These are phyloP conservation scores for Pogona vitticeps DNA, from an alignment of 2,113 vertebrate species.

Conservation along the genomic window DNA sequence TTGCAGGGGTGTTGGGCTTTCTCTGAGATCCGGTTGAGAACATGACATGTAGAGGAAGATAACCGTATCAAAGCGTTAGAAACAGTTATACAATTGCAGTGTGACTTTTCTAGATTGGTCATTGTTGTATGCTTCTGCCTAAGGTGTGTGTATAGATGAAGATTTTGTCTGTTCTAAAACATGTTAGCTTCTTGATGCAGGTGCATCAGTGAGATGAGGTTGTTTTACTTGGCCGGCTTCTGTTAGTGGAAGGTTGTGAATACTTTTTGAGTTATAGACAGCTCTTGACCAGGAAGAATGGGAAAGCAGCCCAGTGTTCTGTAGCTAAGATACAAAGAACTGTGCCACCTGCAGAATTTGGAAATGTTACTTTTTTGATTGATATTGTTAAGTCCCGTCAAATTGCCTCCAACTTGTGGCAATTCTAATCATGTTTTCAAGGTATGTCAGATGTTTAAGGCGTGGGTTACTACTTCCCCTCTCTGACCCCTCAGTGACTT, in stretches of 20 bases:
- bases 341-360: not conserved
- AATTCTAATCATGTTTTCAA: too few relatives aligned
- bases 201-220: not conserved
- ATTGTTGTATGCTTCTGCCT: constrained; percentile 24
- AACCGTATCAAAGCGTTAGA: constrained; percentile 25
- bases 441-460: too few relatives aligned
- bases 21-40: not conserved
- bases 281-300: not conserved
- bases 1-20: constrained; percentile 21
- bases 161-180: not conserved
- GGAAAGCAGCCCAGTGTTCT: not conserved
- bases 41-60: constrained; percentile 20
- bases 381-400: too few relatives aligned
- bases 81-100: constrained; percentile 31
- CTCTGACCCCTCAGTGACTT: too few relatives aligned
- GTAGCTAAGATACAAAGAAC: not conserved
- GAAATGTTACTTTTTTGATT: too few relatives aligned
- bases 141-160: not conserved
- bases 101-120: constrained; percentile 26
- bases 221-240: not conserved
- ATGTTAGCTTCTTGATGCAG: not conserved
- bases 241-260: not conserved
- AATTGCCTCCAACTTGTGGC: too few relatives aligned
- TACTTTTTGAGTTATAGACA: not conserved
- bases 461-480: too few relatives aligned